A percentile compares a stretch with the other conserved stretches of the same genome.
phyloP scores from a whole-genome alignment of 2,113 vertebrate genomes.

The Apeltes quadracus region DNA sequence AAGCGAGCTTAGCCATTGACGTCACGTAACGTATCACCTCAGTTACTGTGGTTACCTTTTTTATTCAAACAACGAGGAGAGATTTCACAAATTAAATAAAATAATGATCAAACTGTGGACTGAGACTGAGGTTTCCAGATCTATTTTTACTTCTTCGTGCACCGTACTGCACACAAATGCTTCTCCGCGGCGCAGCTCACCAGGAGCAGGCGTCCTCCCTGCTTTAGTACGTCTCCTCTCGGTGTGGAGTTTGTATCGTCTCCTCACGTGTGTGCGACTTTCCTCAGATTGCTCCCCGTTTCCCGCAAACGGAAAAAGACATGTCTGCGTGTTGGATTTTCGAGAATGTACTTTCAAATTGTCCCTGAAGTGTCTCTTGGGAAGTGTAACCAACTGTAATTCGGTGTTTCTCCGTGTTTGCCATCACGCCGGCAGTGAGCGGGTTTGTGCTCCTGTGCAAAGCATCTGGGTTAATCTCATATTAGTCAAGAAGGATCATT shows the following conservation, averaged over 20 bases:
- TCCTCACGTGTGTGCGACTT: constrained; percentile 14
- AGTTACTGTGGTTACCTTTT: constrained; percentile 32
- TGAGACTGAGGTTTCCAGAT: background rate
- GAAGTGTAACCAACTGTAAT: constrained; percentile 4
- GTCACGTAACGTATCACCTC: constrained; percentile 32
- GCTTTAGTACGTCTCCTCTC: constrained; percentile 1
- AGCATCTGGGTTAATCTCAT: constrained; percentile 80
- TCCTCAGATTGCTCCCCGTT: constrained; percentile 1
- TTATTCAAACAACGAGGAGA: background rate
- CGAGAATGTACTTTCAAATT: background rate
- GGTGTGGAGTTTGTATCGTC: constrained; percentile 5
- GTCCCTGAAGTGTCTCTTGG: background rate
- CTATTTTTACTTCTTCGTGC: background rate
- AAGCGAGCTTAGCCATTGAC: constrained; percentile 37
- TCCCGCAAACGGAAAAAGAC: background rate
- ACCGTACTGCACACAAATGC: background rate
- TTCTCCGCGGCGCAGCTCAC: background rate
- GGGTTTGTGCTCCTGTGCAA: constrained; percentile 58
- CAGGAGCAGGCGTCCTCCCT: background rate
- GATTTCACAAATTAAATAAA: background rate
- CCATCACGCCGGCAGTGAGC: constrained; percentile 44
- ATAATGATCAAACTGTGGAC: background rate
- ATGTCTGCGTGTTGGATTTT: background rate
- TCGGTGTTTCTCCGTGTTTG: constrained; percentile 37
- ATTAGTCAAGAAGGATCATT: constrained; percentile 78